Base-by-base conservation (phyloP, 1,140 invertebrate species). In the Oppia nitens region DNA sequence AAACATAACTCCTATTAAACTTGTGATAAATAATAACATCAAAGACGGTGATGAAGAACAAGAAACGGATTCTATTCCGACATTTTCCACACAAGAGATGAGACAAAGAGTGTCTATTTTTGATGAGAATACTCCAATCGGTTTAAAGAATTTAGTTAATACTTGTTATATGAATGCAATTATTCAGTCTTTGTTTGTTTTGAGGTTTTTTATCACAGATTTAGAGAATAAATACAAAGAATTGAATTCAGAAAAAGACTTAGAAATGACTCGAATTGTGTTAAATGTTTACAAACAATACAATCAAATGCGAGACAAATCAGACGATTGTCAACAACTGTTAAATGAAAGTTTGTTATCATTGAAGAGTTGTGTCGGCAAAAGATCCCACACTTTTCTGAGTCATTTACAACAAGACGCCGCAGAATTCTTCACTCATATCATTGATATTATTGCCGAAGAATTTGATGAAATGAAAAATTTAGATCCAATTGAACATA, bases 101-200 rank as follows among this genome's bases (percentile, higher is more conserved):
- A n/a, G n/a, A n/a, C n/a, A n/a, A n/a, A n/a, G n/a, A n/a, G n/a
- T n/a, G n/a, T n/a, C n/a, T n/a, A 51, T 51, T 20, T 2, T 23
- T 2, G 49, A 51, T 23, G 24, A 32, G n/a, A 47, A 47, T 23
- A 53, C 9, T 2, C 56, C 56, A 32, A 12, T 24, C 2, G 76
- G 76, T 17, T 65, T 78, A 17, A 71, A 71, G 57, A 80, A 80
- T 67, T 66, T 78, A 12, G 73, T 71, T 11, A 77, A 76, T 67
- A 76, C 74, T 4, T 78, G 74, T 61, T 76, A 76, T 60, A 72
- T 74, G 70, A 75, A 74, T 73, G 77, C 63, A 67, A 83, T 84
- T 74, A 77, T 71, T 75, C 81, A 66, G 79, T 73, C 25, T 2
- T 28, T 60, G 29, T 60, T 60, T 51, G 27, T 24, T 6, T 26